Conservation (phyloP, 92 coral and sea anemone species). For the Muricea muricata region DNA sequence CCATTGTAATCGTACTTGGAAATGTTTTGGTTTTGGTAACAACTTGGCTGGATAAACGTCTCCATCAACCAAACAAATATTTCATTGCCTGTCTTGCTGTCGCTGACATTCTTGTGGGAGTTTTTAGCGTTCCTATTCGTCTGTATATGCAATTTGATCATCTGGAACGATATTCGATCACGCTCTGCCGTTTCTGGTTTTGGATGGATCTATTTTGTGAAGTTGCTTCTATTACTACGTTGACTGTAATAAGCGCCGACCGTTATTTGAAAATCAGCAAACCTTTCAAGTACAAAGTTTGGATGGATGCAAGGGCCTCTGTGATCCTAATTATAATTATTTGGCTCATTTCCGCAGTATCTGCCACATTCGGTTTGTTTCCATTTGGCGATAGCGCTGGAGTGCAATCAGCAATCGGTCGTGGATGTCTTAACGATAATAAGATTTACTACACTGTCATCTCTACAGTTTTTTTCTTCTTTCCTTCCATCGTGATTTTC, state of each 20-base stretch:
- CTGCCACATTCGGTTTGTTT: conserved; percentile 39
- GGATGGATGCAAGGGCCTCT: conserved; percentile 23
- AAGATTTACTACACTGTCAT: conserved; percentile 17
- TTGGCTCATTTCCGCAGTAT: conserved; percentile 41
- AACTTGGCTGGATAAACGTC: conserved; percentile 40
- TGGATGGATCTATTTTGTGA: conserved; percentile 42
- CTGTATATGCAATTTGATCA: conserved; percentile 1
- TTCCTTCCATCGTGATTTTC: conserved; percentile 19
- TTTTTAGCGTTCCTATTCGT: conserved; percentile 39
- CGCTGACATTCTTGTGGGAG: conserved; percentile 37
- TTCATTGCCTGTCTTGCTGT: conserved; percentile 39
- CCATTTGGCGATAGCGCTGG: conserved; percentile 39
- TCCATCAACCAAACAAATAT: conserved; percentile 40
- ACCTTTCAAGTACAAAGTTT: conserved; percentile 38
- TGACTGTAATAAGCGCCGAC: conserved; percentile 41
- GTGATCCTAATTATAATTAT: conserved; percentile 26
- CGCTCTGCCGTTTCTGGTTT: conserved; percentile 38
- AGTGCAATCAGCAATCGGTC: neutral
- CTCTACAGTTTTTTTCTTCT: conserved; percentile 38
- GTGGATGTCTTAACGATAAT: conserved; percentile 47
- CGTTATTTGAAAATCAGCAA: conserved; percentile 31
- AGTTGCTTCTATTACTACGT: conserved; percentile 34
- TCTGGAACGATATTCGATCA: neutral
- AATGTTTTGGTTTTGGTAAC: conserved; percentile 16
- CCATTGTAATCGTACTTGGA: conserved; percentile 15